Base-by-base conservation (phyloP, 2,113 vertebrate species). In the Carollia perspicillata region DNA sequence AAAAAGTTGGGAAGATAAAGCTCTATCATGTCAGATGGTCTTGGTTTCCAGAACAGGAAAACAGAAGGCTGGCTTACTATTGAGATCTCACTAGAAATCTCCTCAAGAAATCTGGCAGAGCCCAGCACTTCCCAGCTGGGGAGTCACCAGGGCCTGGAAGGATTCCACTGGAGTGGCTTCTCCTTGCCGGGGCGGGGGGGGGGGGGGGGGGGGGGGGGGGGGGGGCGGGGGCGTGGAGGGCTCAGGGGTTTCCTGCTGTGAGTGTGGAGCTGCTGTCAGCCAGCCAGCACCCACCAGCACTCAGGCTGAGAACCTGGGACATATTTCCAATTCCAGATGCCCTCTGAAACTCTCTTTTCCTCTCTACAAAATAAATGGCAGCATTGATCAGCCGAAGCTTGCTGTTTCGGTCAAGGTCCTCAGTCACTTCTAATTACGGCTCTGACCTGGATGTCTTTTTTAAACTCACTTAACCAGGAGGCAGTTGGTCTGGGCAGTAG, bases 311-410 rank as follows among this genome's bases (percentile, higher is more conserved):
- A 30, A 49, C 49, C 14, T 14, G 5, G 8, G 37, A n/a, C 14
- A 13, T 11, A 2, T 30, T 63, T 35, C 51, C 47, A 44, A 1
- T 14, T 42, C 35, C 69, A 47, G 37, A 14, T 0, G 7, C 53
- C 60, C 79, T 47, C 78, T 3, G 6, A 17, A 18, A 90, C 35
- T 9, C 22, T 55, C 33, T 33, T 58, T 49, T 69, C 51, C 5
- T 40, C 18, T 65, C 68, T 90, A 74, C 40, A 94, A 77, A 78
- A 35, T 60, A 51, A 63, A 37, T 6, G 63, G 72, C 35, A 26
- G 35, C 53, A 28, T 49, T 49, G 83, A 42, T 53, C 60, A 68
- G 65, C 13, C 8, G 33, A 47, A 51, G 17, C 16, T 74, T 53
- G 17, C 28, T 69, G n/a, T 30, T 72, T n/a, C 47, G 22, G 23